A percentile compares a stretch with the other conserved stretches of the same genome.
phyloP scores from a whole-genome alignment of 2,797 vertebrate genomes.

The Lepus townsendii region DNA sequence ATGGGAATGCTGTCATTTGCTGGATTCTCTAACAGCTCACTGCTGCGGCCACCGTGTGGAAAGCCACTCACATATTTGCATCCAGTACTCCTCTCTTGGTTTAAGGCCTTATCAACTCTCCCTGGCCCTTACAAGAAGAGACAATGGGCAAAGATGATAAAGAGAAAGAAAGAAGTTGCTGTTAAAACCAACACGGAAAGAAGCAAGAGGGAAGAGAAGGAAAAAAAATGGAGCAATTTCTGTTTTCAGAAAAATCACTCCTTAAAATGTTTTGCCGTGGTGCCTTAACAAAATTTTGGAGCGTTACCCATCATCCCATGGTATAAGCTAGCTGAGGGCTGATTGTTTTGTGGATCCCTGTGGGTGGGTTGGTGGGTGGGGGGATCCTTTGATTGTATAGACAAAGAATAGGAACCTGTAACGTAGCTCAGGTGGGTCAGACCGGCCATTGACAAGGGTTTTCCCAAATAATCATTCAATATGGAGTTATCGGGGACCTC shows the following conservation, averaged over 20 bases:
- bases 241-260: slow-evolving; percentile 5
- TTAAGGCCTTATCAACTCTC: background rate
- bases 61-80: rapidly evolving
- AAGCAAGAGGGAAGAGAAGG: background rate
- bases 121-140: background rate
- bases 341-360: background rate
- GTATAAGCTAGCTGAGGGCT: background rate
- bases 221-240: background rate
- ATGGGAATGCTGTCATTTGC: rapidly evolving
- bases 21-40: background rate
- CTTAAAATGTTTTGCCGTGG: background rate
- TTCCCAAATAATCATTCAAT: background rate
- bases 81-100: rapidly evolving
- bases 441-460: background rate
- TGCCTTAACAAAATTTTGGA: background rate
- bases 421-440: background rate
- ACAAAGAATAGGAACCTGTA: background rate
- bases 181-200: background rate
- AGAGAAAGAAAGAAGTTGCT: background rate
- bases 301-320: background rate
- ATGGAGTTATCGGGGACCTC: background rate
- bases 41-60: background rate
- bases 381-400: background rate
- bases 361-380: too few species aligned
- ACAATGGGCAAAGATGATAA: background rate